A percentile compares a stretch with the other conserved stretches of the same genome.
phyloP scores from a whole-genome alignment of 2,888 invertebrate genomes.

The Philaethria dido region DNA sequence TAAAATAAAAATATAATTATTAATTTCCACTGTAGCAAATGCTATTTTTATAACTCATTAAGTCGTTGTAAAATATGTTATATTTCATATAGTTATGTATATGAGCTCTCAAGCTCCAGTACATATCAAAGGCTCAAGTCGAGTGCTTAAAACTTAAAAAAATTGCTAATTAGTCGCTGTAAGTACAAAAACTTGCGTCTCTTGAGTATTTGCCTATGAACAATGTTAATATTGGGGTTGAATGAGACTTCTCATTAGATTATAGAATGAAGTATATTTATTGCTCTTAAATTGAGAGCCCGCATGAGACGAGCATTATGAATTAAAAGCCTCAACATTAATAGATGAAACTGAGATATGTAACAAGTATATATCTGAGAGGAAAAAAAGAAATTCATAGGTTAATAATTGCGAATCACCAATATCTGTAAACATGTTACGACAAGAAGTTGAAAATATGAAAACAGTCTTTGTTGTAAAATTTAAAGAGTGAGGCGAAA shows the following conservation, averaged over 20 bases:
- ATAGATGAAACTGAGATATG: neutral
- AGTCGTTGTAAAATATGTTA: neutral
- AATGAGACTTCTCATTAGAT: conserved; percentile 26
- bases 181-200: conserved; percentile 24
- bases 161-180: conserved; percentile 31
- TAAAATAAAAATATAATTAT: neutral
- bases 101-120: conserved; percentile 22
- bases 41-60: neutral
- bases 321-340: neutral
- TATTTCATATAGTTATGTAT: neutral
- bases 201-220: conserved; percentile 31
- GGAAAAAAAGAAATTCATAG: no score
- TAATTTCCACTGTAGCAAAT: neutral
- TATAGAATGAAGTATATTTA: conserved; percentile 30
- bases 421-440: conserved; percentile 13
- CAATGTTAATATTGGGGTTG: conserved; percentile 32
- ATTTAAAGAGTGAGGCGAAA: conserved; percentile 35
- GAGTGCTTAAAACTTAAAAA: conserved; percentile 29
- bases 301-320: conserved; percentile 22
- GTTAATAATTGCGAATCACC: no score
- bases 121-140: conserved; percentile 27
- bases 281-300: conserved; percentile 35
- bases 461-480: conserved; percentile 29
- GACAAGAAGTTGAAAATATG: conserved; percentile 31
- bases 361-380: no score